Conservation (phyloP, 2,888 invertebrate species). For the Monopis laevigella region DNA sequence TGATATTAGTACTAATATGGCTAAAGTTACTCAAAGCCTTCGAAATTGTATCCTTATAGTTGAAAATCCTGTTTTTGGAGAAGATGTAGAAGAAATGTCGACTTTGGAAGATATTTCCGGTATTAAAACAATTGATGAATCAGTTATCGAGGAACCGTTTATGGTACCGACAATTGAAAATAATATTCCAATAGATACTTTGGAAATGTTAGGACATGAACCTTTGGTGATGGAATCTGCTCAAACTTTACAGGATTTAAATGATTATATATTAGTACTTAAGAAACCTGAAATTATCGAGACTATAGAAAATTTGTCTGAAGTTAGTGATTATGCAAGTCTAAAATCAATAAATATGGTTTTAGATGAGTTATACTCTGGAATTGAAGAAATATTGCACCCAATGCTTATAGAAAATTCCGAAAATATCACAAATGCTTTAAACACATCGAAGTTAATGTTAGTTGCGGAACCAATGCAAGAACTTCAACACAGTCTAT, state of each 20-base stretch:
- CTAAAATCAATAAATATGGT: constrained; percentile 37
- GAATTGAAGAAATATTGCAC: constrained; percentile 44
- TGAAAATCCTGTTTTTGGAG: constrained; percentile 53
- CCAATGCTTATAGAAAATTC: constrained; percentile 41
- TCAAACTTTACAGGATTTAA: constrained; percentile 40
- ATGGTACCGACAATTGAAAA: constrained; percentile 33
- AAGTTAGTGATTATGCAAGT: constrained; percentile 41
- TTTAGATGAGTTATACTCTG: constrained; percentile 36
- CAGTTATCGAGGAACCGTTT: constrained; percentile 20
- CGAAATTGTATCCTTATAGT: constrained; percentile 55
- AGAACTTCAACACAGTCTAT: constrained; percentile 42
- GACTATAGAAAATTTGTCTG: constrained; percentile 41
- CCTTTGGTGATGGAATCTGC: constrained; percentile 30
- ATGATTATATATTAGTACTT: constrained; percentile 39
- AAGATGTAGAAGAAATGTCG: constrained; percentile 61
- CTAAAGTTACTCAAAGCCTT: constrained; percentile 43
- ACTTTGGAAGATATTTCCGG: constrained; percentile 67
- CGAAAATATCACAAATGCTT: constrained; percentile 27
- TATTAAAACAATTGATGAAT: constrained; percentile 63
- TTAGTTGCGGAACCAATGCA: constrained; percentile 47
- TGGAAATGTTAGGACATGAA: constrained; percentile 26
- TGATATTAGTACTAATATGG: constrained; percentile 37
- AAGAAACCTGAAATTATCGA: constrained; percentile 44
- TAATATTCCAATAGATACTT: constrained; percentile 27
- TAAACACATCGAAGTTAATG: constrained; percentile 33